Evolutionary conservation across 2,888 invertebrate species (phyloP), one percentile per base, ranked within the genome.

Genomic region (Punctoribates punctum): DNA sequence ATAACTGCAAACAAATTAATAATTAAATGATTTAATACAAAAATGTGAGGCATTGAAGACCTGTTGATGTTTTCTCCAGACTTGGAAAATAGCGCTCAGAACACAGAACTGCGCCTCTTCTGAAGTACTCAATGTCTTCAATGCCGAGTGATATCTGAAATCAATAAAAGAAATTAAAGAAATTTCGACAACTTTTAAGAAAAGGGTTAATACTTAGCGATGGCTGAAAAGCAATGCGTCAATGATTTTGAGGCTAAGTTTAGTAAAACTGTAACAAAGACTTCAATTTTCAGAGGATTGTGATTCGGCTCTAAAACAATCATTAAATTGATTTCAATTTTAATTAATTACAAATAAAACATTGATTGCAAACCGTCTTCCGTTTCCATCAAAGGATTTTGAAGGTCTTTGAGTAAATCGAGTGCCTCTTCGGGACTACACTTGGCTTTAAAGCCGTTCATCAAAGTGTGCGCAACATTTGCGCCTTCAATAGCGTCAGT

Each of bases 201-300:
- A 25, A 46, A 81, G n/a, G n/a, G n/a, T n/a, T n/a, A 83, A 82
- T 81, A 92, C 93, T 97, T 98, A 60, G 96, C 94, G 79, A 99
- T 92, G n/a, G 96, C 98, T 8, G 98, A 96, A 85, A 98, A 97
- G 81, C 96, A 94, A 83, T 99, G 99, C 77, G 96, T 96, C 84
- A 98, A 96, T 81, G 97, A 96, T 85, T 98, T 99, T 73, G 93
- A 92, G 48, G 96, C 98, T 77, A 97, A 87, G 83, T 94, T 92
- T 6, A 99, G 87, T 73, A 99, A 84, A 0, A 95, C 95, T 83
- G 96, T 95, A n/a, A 95, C 93, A 83, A 97, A 97, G 0, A 98
- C 94, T 83, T 97, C 96, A 74, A 99, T 96, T 86, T 96, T 95
- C 73, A 96, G 85, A 0, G 95, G 93, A 86, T 96, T 95, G 84